These are phyloP conservation scores for Sebastolobus alascanus DNA, from an alignment of 2,797 vertebrate genomes.

Conservation along the genomic window DNA sequence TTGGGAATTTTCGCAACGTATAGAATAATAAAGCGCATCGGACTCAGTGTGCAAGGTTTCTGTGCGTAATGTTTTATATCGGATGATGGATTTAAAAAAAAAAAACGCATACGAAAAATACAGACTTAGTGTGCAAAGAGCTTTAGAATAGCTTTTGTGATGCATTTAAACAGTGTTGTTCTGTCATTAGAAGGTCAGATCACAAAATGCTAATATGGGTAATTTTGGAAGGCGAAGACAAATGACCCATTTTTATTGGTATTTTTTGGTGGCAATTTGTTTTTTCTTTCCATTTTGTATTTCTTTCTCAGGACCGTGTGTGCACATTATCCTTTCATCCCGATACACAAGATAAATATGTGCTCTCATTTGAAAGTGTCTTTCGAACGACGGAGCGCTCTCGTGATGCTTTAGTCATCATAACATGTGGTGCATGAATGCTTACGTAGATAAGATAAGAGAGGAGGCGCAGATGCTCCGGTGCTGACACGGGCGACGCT, in stretches of 20 bases:
- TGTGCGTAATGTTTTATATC: too few relatives aligned
- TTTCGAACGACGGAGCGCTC: constrained; percentile 33
- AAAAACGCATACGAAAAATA: too few relatives aligned
- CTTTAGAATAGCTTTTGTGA: not conserved
- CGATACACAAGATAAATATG: constrained; percentile 38
- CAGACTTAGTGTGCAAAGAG: not conserved
- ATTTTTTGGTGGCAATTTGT: not conserved
- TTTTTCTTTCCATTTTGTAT: not conserved
- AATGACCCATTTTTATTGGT: not conserved
- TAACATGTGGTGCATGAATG: constrained; percentile 59
- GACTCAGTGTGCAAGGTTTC: too few relatives aligned
- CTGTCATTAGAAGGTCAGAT: not conserved
- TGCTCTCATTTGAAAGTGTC: constrained; percentile 46
- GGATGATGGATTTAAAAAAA: too few relatives aligned
- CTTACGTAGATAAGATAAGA: constrained; percentile 70
- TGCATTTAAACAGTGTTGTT: not conserved
- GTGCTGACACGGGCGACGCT: constrained; percentile 32
- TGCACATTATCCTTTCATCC: constrained; percentile 25
- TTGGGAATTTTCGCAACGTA: too few relatives aligned
- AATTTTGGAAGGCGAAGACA: not conserved
- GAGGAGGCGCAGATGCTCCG: constrained; percentile 51
- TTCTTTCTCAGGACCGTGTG: not conserved
- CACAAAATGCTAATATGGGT: not conserved
- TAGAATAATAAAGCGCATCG: too few relatives aligned
- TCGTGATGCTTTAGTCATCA: constrained; percentile 53